Evolutionary conservation across 2,888 invertebrate species (phyloP).

Genomic region (Piscicola geometra): DNA sequence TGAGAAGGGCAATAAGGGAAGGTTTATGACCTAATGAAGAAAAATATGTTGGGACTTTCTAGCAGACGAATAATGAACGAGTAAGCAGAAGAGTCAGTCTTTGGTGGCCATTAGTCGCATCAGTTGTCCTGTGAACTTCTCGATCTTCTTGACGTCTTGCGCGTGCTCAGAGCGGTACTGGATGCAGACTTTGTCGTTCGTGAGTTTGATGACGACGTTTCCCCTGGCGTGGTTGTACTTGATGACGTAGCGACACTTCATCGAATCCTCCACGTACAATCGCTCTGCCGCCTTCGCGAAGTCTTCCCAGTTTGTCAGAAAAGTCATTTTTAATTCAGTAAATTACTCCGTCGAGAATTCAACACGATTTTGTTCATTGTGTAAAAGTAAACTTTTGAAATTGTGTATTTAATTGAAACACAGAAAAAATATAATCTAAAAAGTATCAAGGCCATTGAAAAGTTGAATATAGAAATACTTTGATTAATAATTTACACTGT

Average conservation of each 20-base stretch:
- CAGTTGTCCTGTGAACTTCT: constrained; percentile 85
- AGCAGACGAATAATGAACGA: no score
- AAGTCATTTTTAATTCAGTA: constrained; percentile 67
- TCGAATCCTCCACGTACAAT: constrained; percentile 84
- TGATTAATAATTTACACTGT: no score
- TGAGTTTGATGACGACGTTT: constrained; percentile 79
- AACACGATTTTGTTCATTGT: neutral
- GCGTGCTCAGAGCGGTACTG: constrained; percentile 91
- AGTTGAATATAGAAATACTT: no score
- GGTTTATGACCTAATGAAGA: no score
- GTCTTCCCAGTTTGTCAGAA: constrained; percentile 89
- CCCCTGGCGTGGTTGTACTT: constrained; percentile 89
- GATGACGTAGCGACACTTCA: constrained; percentile 78
- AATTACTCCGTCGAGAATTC: constrained; percentile 13
- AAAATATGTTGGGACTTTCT: no score
- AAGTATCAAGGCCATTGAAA: no score
- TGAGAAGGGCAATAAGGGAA: no score
- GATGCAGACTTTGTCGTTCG: constrained; percentile 83
- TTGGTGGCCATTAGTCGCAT: constrained; percentile 90
- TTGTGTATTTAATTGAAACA: constrained; percentile 87
- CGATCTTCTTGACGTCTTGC: constrained; percentile 89
- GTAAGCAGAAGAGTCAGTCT: no score
- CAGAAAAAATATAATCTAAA: no score
- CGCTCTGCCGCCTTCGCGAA: constrained; percentile 92
- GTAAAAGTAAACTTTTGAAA: no score